A percentile compares a stretch with the other conserved stretches of the same genome.
These are phyloP conservation scores for Sebastes reedi DNA, from an alignment of 2,797 vertebrate species.

Conservation along the genomic window DNA sequence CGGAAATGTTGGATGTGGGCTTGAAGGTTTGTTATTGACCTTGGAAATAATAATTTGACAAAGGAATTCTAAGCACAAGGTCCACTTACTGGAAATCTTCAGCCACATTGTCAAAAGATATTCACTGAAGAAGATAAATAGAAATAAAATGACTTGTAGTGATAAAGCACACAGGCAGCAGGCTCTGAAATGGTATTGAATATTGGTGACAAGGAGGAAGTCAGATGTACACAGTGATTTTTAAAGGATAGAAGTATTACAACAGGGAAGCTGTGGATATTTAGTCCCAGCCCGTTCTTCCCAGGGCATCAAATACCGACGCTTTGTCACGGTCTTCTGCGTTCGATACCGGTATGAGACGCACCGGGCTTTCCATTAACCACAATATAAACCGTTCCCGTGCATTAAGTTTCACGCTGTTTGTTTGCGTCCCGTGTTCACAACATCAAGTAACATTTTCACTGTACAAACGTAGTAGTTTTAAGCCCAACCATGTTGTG, in stretches of 20 bases:
- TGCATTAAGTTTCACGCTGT: too few species aligned
- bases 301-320: too few species aligned
- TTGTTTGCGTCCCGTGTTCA: too few species aligned
- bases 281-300: too few species aligned
- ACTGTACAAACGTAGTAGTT: too few species aligned
- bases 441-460: too few species aligned
- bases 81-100: background rate
- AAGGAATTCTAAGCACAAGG: background rate
- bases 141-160: background rate
- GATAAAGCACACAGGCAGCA: background rate
- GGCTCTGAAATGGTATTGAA: background rate
- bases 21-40: background rate
- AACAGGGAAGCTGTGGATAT: background rate
- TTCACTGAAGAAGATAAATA: background rate
- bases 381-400: too few species aligned
- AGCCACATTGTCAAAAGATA: background rate
- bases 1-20: background rate
- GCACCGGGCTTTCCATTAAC: too few species aligned
- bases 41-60: background rate
- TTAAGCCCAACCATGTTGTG: too few species aligned
- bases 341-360: too few species aligned
- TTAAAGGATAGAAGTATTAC: background rate
- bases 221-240: background rate
- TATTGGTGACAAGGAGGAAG: background rate
- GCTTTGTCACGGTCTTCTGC: too few species aligned